phyloP scores from a whole-genome alignment of 2,888 invertebrate genomes.

The Pollenia angustigena region DNA sequence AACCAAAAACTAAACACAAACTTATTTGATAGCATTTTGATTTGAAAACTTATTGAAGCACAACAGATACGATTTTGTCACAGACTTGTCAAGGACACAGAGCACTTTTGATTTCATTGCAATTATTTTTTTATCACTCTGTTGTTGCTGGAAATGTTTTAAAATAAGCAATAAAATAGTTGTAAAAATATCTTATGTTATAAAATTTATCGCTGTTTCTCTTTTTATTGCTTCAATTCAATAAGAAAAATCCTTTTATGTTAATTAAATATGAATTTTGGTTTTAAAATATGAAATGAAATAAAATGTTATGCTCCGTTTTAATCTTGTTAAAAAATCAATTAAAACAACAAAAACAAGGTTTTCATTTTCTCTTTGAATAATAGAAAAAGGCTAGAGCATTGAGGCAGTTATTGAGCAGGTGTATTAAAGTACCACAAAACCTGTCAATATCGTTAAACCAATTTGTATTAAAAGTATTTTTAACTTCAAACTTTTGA shows the following conservation, averaged over 20 bases:
- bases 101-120: constrained; percentile 1
- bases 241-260: constrained; percentile 21
- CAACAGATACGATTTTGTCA: constrained; percentile 7
- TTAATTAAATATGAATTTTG: constrained; percentile 35
- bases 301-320: not conserved
- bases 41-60: constrained; percentile 22
- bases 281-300: constrained; percentile 1
- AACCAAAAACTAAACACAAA: constrained; percentile 1
- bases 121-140: not conserved
- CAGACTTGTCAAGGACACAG: constrained; percentile 6
- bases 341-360: too few relatives aligned
- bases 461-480: constrained; percentile 59
- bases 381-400: not conserved
- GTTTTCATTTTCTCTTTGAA: not conserved
- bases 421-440: constrained; percentile 12
- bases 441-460: constrained; percentile 47
- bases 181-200: too few relatives aligned
- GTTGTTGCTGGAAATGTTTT: too few relatives aligned
- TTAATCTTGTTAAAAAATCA: too few relatives aligned
- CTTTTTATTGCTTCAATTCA: too few relatives aligned
- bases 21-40: constrained; percentile 13
- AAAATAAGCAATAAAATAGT: too few relatives aligned
- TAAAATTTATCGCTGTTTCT: too few relatives aligned
- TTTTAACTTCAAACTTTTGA: constrained; percentile 1
- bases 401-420: not conserved